These are phyloP conservation scores for Erannis defoliaria DNA, from an alignment of 2,888 invertebrate species.

Conservation along the genomic window DNA sequence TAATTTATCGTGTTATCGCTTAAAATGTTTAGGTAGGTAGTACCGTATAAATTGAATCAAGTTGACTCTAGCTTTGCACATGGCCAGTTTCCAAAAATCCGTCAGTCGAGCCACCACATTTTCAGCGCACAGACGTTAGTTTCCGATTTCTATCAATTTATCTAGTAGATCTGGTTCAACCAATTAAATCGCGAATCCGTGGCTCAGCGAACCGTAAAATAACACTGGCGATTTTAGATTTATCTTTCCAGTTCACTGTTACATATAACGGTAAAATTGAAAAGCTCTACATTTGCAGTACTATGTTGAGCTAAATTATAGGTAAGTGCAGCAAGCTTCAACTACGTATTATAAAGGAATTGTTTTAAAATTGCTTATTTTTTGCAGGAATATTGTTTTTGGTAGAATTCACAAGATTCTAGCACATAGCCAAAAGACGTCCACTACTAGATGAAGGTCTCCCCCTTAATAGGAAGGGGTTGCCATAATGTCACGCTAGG, in stretches of 20 bases:
- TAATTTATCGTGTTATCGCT: background rate
- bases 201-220: slow-evolving; percentile 29
- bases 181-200: slow-evolving; percentile 35
- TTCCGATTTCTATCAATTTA: slow-evolving; percentile 45
- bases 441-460: too few species aligned
- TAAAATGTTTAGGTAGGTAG: background rate
- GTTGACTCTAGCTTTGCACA: slow-evolving; percentile 23
- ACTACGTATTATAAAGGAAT: background rate
- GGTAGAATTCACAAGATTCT: too few species aligned
- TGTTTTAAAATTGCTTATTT: background rate
- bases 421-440: too few species aligned
- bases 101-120: slow-evolving; percentile 35
- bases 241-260: slow-evolving; percentile 25
- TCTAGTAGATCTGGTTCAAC: slow-evolving; percentile 35
- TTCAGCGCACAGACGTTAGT: slow-evolving; percentile 33
- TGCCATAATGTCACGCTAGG: too few species aligned
- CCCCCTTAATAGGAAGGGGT: too few species aligned
- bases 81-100: slow-evolving; percentile 44
- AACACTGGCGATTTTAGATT: slow-evolving; percentile 37
- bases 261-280: slow-evolving; percentile 28
- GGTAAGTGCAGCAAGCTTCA: background rate
- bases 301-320: background rate
- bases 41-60: slow-evolving; percentile 10
- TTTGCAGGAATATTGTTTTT: background rate
- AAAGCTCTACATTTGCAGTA: slow-evolving; percentile 17